A percentile compares a stretch with the other conserved stretches of the same genome.
Evolutionary conservation across 92 coral and sea anemone genomes (phyloP).

Genomic region (Scolanthus callimorphus): DNA sequence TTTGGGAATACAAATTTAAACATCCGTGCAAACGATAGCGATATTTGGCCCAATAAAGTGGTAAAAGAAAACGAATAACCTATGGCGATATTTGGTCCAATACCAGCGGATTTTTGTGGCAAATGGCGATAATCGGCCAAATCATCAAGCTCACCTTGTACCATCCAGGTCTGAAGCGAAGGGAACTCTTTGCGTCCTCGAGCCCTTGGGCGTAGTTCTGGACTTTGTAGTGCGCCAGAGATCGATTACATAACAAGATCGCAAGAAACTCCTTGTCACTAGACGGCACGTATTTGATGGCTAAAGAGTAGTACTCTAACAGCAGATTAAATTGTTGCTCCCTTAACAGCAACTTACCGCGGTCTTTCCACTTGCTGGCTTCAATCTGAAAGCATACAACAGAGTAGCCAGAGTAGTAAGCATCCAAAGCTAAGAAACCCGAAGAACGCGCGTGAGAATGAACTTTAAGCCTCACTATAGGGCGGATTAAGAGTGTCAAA

Average conservation of each 20-base stretch:
- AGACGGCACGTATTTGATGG: constrained; percentile 37
- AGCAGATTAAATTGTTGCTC: constrained; percentile 42
- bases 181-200: constrained; percentile 43
- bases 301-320: constrained; percentile 67
- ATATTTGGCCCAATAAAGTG: too few species aligned
- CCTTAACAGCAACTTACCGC: constrained; percentile 75
- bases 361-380: constrained; percentile 83
- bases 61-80: background rate
- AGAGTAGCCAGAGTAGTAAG: background rate
- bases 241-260: constrained; percentile 38
- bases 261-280: constrained; percentile 21
- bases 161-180: constrained; percentile 36
- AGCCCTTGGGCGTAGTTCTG: constrained; percentile 23
- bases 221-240: constrained; percentile 28
- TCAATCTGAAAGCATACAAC: constrained; percentile 43
- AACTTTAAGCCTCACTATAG: too few species aligned
- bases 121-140: too few species aligned
- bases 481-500: too few species aligned
- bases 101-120: background rate
- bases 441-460: too few species aligned
- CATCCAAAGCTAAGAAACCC: background rate
- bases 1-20: too few species aligned
- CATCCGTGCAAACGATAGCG: too few species aligned
- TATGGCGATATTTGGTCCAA: too few species aligned
- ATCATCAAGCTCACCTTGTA: constrained; percentile 38